Percentiles rank a stretch among this genome's conserved stretches.
phyloP scores from a whole-genome alignment of 2,797 vertebrate species.

The Hyperoplus immaculatus region DNA sequence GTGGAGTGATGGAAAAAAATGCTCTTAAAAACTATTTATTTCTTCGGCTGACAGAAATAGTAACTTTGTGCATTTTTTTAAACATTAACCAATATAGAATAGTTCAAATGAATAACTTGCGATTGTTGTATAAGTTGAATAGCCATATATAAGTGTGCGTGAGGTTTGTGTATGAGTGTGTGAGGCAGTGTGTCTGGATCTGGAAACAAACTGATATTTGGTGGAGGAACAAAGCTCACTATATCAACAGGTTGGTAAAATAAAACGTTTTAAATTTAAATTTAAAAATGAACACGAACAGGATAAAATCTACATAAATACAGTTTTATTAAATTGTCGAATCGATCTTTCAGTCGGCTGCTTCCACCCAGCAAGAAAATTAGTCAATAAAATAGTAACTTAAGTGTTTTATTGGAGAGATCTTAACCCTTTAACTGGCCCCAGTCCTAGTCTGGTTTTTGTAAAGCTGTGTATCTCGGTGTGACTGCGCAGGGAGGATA shows the following conservation, averaged over 20 bases:
- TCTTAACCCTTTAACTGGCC: accelerated
- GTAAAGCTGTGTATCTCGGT: conserved; percentile 17
- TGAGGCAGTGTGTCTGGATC: conserved; percentile 2
- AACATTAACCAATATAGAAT: too few species aligned
- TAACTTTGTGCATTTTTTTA: too few species aligned
- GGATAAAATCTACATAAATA: not conserved
- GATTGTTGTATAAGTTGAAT: not conserved
- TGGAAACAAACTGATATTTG: conserved; percentile 18
- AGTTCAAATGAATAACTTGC: too few species aligned
- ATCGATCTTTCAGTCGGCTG: not conserved
- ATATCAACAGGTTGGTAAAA: conserved; percentile 28
- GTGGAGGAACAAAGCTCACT: not conserved
- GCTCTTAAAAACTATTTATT: too few species aligned
- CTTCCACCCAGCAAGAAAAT: not conserved
- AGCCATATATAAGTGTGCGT: not conserved
- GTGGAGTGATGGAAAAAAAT: too few species aligned
- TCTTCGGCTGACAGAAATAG: too few species aligned
- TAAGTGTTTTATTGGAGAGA: not conserved
- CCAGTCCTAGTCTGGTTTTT: conserved; percentile 26
- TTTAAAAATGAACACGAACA: accelerated
- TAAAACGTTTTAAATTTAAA: not conserved
- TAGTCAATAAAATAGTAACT: not conserved
- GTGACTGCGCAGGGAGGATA: conserved; percentile 55
- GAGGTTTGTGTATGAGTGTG: conserved; percentile 33
- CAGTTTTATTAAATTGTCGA: not conserved